phyloP scores from a whole-genome alignment of 37 sponge, comb jelly and placozoan genomes.

The Beroe ovata region DNA sequence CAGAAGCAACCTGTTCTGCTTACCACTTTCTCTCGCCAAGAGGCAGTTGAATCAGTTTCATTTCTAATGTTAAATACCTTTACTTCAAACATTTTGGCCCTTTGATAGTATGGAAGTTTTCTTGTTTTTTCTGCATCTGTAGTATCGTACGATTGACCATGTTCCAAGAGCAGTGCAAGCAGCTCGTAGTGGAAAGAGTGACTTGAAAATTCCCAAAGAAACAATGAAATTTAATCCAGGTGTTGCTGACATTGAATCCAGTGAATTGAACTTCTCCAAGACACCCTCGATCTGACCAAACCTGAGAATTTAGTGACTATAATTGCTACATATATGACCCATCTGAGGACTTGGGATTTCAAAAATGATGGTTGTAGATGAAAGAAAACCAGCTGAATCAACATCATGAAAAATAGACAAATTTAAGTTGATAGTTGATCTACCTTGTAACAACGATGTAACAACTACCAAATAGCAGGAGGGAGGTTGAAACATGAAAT shows the following conservation, averaged over 20 bases:
- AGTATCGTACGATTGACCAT: constrained; percentile 52
- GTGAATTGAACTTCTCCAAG: background rate
- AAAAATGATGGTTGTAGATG: background rate
- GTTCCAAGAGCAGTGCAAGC: constrained; percentile 10
- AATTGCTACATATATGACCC: background rate
- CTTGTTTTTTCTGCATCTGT: constrained; percentile 37
- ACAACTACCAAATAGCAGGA: constrained; percentile 24
- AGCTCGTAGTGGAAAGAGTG: constrained; percentile 33
- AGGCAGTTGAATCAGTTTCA: too few relatives aligned
- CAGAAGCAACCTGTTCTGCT: too few relatives aligned
- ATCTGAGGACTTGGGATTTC: background rate
- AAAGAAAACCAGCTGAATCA: background rate
- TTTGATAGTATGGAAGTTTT: too few relatives aligned
- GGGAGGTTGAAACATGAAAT: constrained; percentile 13
- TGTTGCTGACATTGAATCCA: background rate
- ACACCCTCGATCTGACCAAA: constrained; percentile 59
- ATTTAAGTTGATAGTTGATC: background rate
- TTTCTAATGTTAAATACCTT: too few relatives aligned
- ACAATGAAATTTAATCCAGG: constrained; percentile 59
- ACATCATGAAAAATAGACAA: background rate
- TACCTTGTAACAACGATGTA: constrained; percentile 21
- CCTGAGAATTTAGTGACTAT: background rate
- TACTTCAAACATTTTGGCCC: too few relatives aligned
- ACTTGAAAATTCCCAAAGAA: constrained; percentile 20
- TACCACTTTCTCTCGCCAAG: too few relatives aligned